These are phyloP conservation scores for Microchrysa polita DNA, from an alignment of 2,888 invertebrate genomes.

Conservation along the genomic window DNA sequence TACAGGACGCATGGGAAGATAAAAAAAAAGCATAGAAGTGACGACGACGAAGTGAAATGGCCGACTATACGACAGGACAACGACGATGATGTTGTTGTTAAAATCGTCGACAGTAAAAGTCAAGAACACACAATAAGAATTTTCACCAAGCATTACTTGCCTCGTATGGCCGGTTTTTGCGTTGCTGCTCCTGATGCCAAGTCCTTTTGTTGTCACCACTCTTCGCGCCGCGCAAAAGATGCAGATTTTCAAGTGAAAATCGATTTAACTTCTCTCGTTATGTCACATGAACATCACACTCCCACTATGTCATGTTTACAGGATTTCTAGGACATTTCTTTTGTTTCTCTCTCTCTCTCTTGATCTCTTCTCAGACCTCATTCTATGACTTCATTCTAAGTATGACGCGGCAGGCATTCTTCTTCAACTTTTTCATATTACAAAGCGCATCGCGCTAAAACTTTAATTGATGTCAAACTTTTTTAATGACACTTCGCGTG, in stretches of 20 bases:
- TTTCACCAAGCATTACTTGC: not conserved
- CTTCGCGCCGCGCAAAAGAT: slow-evolving; percentile 6
- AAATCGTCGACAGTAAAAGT: not conserved
- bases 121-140: not conserved
- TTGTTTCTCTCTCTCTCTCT: too few species aligned
- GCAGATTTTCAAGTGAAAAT: slow-evolving; percentile 40
- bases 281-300: slow-evolving; percentile 32
- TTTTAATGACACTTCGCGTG: slow-evolving; percentile 46
- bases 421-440: slow-evolving; percentile 38
- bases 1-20: not conserved
- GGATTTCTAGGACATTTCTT: not conserved
- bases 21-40: too few species aligned
- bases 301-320: slow-evolving; percentile 17
- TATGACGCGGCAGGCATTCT: too few species aligned
- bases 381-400: not conserved
- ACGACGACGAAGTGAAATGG: not conserved
- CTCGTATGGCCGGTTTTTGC: slow-evolving; percentile 3
- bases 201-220: not conserved
- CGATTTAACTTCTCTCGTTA: slow-evolving; percentile 39
- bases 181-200: not conserved
- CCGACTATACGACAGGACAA: too few species aligned
- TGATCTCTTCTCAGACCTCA: too few species aligned
- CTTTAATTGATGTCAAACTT: slow-evolving; percentile 50
- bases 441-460: slow-evolving; percentile 46
- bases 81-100: too few species aligned